A percentile compares a stretch with the other conserved stretches of the same genome.
phyloP scores from a whole-genome alignment of 2,888 invertebrate genomes.

The Aporophyla nigra region DNA sequence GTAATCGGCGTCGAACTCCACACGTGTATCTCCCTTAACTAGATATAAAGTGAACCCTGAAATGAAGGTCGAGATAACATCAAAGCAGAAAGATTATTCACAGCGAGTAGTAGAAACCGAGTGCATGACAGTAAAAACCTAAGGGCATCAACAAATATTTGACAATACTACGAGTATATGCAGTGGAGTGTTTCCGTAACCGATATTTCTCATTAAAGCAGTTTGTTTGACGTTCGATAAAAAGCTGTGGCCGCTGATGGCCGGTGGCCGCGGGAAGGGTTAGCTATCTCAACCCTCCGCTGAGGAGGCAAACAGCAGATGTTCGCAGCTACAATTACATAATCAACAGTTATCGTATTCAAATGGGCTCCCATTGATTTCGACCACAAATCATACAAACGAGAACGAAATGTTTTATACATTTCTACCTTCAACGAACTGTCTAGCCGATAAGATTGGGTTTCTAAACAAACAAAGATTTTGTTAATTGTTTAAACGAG shows the following conservation, averaged over 20 bases:
- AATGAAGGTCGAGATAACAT: conserved; percentile 61
- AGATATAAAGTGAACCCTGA: conserved; percentile 65
- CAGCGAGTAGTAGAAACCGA: conserved; percentile 45
- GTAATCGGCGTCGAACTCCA: conserved; percentile 41
- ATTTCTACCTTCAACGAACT: conserved; percentile 38
- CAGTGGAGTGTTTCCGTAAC: conserved; percentile 88
- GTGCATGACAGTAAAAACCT: conserved; percentile 67
- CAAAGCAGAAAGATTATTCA: conserved; percentile 66
- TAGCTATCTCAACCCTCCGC: conserved; percentile 78
- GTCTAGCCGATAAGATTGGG: conserved; percentile 41
- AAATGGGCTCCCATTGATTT: conserved; percentile 82
- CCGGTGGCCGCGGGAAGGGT: conserved; percentile 86
- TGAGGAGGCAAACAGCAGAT: conserved; percentile 87
- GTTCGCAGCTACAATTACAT: conserved; percentile 87
- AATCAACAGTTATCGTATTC: conserved; percentile 88
- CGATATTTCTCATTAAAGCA: conserved; percentile 89
- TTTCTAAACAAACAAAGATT: conserved; percentile 49
- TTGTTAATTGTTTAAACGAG: conserved; percentile 55
- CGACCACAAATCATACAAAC: conserved; percentile 54
- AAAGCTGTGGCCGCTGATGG: conserved; percentile 84
- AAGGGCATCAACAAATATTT: conserved; percentile 82
- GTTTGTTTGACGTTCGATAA: conserved; percentile 86
- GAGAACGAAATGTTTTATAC: conserved; percentile 57
- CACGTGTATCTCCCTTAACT: conserved; percentile 45
- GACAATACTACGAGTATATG: conserved; percentile 80